These are phyloP conservation scores for Caenorhabditis macrosperma DNA, from an alignment of 2,888 invertebrate species.

Conservation along the genomic window DNA sequence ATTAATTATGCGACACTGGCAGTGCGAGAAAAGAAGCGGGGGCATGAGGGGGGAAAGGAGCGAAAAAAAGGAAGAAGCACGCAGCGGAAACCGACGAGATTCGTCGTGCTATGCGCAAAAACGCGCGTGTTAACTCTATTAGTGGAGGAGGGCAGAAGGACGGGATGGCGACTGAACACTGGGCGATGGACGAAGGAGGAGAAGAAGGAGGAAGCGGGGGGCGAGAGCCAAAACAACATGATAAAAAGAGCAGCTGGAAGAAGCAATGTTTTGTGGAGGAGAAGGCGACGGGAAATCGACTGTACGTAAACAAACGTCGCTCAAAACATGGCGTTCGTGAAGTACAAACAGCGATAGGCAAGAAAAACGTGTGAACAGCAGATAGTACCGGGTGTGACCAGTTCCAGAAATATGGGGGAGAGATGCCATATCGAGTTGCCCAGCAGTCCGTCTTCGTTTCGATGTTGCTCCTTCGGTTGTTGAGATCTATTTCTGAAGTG, in stretches of 20 bases:
- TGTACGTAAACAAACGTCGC: not conserved
- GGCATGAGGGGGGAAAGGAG: constrained; percentile 4
- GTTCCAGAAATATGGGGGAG: not conserved
- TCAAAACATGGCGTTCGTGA: constrained; percentile 5
- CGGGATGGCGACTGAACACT: not conserved
- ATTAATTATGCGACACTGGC: constrained; percentile 41
- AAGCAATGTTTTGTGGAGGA: not conserved
- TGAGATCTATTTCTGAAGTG: constrained; percentile 1
- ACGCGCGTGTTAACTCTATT: constrained; percentile 48
- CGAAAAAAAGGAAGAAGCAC: constrained; percentile 6
- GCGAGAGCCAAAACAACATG: not conserved
- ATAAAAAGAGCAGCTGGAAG: not conserved
- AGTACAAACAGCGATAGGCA: not conserved
- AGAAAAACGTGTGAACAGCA: constrained; percentile 18
- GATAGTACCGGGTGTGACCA: not conserved
- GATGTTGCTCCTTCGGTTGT: not conserved
- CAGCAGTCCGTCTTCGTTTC: not conserved
- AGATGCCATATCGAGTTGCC: no score
- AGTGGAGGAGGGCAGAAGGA: constrained; percentile 6
- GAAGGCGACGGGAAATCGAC: not conserved
- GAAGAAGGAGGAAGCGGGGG: not conserved
- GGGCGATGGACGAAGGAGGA: not conserved
- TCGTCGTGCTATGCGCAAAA: not conserved
- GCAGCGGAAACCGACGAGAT: constrained; percentile 4
- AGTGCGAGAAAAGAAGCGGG: not conserved